phyloP scores from a whole-genome alignment of 2,113 vertebrate genomes.

The Saccopteryx leptura region DNA sequence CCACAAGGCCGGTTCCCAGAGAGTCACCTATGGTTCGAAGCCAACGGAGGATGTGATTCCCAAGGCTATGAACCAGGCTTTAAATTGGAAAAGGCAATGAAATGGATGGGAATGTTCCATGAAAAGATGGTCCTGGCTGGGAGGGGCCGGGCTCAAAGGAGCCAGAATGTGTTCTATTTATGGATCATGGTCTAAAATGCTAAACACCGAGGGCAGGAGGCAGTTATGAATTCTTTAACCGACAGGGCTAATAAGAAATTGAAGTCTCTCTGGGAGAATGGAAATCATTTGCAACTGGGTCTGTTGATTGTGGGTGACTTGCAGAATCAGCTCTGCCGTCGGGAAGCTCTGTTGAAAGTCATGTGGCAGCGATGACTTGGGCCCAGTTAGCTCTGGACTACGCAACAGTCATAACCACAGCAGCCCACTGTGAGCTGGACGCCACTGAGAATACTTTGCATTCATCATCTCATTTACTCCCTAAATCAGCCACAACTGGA shows the following conservation, averaged over 20 bases:
- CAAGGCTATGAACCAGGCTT: slow-evolving; percentile 23
- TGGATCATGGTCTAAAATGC: not conserved
- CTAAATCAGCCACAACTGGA: not conserved
- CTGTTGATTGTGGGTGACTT: not conserved
- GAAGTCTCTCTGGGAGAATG: not conserved
- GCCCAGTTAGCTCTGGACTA: not conserved
- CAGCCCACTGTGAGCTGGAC: not conserved
- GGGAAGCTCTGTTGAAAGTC: slow-evolving; percentile 10
- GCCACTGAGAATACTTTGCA: not conserved
- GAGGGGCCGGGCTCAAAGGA: not conserved
- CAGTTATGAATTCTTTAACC: not conserved
- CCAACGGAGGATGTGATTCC: slow-evolving; percentile 29
- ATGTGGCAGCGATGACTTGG: not conserved
- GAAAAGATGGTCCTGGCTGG: not conserved
- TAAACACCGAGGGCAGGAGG: not conserved
- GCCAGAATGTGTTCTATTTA: not conserved
- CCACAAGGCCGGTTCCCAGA: slow-evolving; percentile 54
- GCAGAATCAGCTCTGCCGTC: not conserved
- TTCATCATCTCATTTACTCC: not conserved
- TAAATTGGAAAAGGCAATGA: not conserved
- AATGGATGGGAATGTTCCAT: not conserved
- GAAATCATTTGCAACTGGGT: not conserved
- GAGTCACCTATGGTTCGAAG: slow-evolving; percentile 69
- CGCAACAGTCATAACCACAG: not conserved
- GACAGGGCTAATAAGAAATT: slow-evolving; percentile 17